Evolutionary conservation across 2,797 vertebrate genomes (phyloP).

Genomic region (Urosaurus nigricauda): DNA sequence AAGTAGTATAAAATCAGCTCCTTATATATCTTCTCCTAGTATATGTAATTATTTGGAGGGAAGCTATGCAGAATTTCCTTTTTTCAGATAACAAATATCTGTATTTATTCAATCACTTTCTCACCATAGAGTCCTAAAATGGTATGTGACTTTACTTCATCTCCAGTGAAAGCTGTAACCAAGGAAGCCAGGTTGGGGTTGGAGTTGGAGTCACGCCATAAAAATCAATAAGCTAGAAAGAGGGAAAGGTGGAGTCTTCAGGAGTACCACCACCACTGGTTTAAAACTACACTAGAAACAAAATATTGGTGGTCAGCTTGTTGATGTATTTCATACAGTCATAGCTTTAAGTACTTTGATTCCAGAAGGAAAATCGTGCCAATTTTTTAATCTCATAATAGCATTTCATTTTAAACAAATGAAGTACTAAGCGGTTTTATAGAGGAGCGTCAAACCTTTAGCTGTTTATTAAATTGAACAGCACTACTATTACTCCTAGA

Average conservation of each 20-base stretch:
- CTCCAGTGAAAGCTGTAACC: neutral
- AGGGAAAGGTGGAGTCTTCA: neutral
- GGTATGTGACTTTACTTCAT: neutral
- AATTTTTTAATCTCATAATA: neutral
- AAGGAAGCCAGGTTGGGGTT: neutral
- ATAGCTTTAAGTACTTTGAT: neutral
- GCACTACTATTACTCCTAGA: constrained; percentile 2
- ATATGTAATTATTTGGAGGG: neutral
- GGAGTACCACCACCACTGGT: neutral
- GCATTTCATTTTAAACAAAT: constrained; percentile 13
- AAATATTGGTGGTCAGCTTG: neutral
- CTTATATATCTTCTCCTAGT: too few species aligned
- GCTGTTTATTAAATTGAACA: constrained; percentile 18
- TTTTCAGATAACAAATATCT: neutral
- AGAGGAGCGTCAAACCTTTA: neutral
- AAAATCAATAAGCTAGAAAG: neutral
- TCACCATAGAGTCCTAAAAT: neutral
- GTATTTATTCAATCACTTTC: neutral
- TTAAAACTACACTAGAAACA: neutral
- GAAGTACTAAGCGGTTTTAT: constrained; percentile 24
- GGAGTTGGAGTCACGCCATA: neutral
- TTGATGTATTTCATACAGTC: neutral
- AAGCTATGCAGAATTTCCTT: neutral
- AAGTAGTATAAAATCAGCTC: neutral
- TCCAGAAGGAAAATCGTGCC: neutral